Evolutionary conservation across 2,797 vertebrate species (phyloP).

Genomic region (Coregonus ussuriensis): DNA sequence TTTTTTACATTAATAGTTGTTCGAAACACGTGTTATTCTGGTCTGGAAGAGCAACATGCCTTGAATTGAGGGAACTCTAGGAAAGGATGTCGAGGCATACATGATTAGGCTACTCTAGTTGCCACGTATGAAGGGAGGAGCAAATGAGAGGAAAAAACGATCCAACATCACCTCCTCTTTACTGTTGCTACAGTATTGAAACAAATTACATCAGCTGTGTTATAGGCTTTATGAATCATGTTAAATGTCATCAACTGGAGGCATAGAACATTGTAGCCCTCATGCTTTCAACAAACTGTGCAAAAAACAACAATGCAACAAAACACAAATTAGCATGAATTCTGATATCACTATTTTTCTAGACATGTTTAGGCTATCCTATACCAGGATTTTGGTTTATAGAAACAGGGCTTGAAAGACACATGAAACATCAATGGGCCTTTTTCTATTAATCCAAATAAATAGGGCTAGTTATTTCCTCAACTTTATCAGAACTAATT

Average conservation of each 20-base stretch:
- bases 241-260: too few species aligned
- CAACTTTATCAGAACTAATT: background rate
- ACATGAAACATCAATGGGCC: background rate
- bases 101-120: background rate
- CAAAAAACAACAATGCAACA: too few species aligned
- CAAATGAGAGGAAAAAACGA: background rate
- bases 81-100: background rate
- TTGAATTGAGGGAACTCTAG: background rate
- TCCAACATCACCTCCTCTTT: background rate
- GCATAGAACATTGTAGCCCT: too few species aligned
- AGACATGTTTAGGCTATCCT: background rate
- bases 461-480: background rate
- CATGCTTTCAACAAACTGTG: too few species aligned
- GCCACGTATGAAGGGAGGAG: conserved; percentile 36
- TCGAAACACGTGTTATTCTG: background rate
- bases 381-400: background rate
- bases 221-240: too few species aligned
- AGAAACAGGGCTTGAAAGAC: background rate
- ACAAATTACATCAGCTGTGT: background rate
- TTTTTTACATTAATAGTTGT: background rate
- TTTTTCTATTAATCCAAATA: background rate
- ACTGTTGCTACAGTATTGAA: background rate
- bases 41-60: background rate
- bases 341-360: too few species aligned
- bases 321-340: too few species aligned